Conservation (phyloP, 1,140 invertebrate species). For the Bathynomus jamesi region DNA sequence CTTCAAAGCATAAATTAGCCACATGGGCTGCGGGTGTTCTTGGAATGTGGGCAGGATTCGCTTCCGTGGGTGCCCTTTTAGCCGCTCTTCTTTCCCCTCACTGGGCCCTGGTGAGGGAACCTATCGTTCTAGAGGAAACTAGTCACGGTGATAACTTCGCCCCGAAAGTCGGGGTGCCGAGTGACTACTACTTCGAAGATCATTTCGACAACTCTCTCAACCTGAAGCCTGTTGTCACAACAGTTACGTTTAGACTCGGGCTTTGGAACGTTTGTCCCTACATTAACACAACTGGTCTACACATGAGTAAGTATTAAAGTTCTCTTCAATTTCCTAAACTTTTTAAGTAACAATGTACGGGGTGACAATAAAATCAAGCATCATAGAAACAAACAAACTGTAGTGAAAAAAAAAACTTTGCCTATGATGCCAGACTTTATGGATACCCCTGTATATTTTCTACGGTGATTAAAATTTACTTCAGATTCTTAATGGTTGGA, state of each 20-base stretch:
- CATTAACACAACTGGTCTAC: constrained; percentile 15
- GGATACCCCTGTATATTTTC: no score
- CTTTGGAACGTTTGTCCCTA: constrained; percentile 24
- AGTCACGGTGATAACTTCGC: neutral
- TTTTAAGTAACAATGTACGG: no score
- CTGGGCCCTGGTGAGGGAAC: constrained; percentile 25
- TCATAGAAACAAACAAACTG: no score
- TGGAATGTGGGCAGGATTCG: constrained; percentile 25
- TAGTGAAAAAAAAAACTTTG: no score
- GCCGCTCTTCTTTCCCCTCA: constrained; percentile 24
- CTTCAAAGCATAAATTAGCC: neutral
- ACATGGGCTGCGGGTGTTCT: constrained; percentile 25
- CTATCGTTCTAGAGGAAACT: constrained; percentile 18
- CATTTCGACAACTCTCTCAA: neutral
- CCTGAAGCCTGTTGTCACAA: constrained; percentile 11
- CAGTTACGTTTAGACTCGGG: constrained; percentile 22
- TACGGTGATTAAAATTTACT: no score
- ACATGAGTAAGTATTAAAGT: neutral
- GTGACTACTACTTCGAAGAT: neutral
- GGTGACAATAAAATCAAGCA: no score
- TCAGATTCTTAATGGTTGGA: no score
- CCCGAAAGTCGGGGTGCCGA: neutral
- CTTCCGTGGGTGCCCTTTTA: constrained; percentile 19
- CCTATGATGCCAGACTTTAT: no score
- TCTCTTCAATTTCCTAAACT: no score